Base-by-base conservation (phyloP, 1,140 invertebrate genomes). In the Saccostrea cuccullata region DNA sequence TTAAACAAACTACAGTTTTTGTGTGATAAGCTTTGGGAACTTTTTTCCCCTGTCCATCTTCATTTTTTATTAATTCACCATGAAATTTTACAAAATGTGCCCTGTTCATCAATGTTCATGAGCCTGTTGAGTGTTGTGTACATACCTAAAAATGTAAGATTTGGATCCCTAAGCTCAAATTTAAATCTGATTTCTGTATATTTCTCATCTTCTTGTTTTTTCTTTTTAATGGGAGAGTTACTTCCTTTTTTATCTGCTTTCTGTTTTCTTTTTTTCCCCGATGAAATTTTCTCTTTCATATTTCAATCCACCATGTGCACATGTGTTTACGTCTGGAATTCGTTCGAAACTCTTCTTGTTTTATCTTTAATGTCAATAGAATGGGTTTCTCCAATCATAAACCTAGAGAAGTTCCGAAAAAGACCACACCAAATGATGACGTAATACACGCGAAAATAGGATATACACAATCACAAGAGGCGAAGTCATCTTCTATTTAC, bases 121-220 rank as follows among this genome's bases (percentile, higher is more conserved):
- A 36, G 30, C 30, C 30, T 36, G 30, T 36, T 36, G 30, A 36
- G 30, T 36, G 30, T 8, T 36, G n/a, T 9, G 2, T 56, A 15
- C 82, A 56, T 23, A 91, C 90, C 90, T 86, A 85, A 36, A 88
- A 91, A 91, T 40, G 84, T 88, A 56, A 86, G 86, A 23, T 88
- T 85, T 23, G 90, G 84, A 77, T 91, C 88, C 67, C 87, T 88
- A 17, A 91, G 36, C 47, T 85, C 64, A 55, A 89, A 86, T 87
- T 89, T 91, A 58, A 91, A 91, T 60, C 89, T 88, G 2, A 90
- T 84, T 86, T 90, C 90, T 30, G 89, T 90, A 67, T 89, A 91
- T 58, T 88, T 86, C 15, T 89, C 89, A 4, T 55, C 84, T 8
- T 87, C 64, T 30, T 20, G 58, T 23, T 86, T 84, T 83, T 89